Conservation (phyloP, 2,113 vertebrate genomes). For the Cinclus mexicanus region DNA sequence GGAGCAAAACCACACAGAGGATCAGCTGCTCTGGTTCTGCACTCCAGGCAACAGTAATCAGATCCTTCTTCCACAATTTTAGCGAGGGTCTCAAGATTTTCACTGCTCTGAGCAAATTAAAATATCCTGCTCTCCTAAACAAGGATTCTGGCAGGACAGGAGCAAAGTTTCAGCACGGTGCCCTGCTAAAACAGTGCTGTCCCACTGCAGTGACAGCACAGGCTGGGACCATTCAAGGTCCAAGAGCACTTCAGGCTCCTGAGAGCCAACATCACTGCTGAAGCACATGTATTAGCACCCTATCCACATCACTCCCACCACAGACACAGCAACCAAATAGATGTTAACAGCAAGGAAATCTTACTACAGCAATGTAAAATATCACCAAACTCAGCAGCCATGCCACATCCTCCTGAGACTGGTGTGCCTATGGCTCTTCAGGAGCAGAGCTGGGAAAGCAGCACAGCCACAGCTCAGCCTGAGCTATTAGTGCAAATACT, state of each 20-base stretch:
- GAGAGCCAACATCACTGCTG: not conserved
- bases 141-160: not conserved
- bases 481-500: not conserved
- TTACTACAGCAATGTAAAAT: not conserved
- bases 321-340: not conserved
- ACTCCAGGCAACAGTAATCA: not conserved
- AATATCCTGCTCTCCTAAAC: not conserved
- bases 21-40: not conserved
- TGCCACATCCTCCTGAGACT: rapidly evolving
- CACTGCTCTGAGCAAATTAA: not conserved
- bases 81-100: not conserved
- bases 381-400: not conserved
- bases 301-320: not conserved
- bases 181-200: not conserved
- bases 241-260: not conserved
- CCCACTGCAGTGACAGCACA: not conserved
- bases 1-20: not conserved
- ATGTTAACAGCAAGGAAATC: not conserved
- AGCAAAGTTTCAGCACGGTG: not conserved
- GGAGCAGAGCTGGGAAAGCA: not conserved
- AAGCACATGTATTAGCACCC: not conserved
- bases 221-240: not conserved
- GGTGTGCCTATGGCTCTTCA: not conserved
- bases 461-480: not conserved
- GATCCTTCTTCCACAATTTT: not conserved